Conservation (phyloP, 2,888 invertebrate genomes). For the Notodonta ziczac region DNA sequence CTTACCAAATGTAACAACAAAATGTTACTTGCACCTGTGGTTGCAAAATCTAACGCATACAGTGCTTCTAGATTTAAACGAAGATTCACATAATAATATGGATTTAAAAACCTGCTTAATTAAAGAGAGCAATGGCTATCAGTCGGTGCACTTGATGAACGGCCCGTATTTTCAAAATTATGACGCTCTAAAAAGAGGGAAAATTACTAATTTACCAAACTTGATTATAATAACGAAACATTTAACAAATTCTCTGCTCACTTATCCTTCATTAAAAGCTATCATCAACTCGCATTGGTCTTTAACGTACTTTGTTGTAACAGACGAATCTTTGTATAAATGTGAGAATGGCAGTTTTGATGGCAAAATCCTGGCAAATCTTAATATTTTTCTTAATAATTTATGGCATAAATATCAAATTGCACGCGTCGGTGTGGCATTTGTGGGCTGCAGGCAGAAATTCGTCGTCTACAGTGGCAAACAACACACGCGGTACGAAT, state of each 20-base stretch:
- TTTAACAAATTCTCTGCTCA: slow-evolving; percentile 30
- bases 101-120: slow-evolving; percentile 22
- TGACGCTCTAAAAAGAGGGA: slow-evolving; percentile 4
- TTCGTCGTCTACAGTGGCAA: slow-evolving; percentile 46
- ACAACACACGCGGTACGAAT: slow-evolving; percentile 18
- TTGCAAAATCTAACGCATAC: slow-evolving; percentile 16
- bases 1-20: not conserved
- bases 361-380: slow-evolving; percentile 20
- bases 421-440: slow-evolving; percentile 38
- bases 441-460: slow-evolving; percentile 49
- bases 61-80: slow-evolving; percentile 18
- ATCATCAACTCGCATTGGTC: slow-evolving; percentile 40
- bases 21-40: slow-evolving; percentile 15
- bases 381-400: slow-evolving; percentile 48
- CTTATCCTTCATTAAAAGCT: slow-evolving; percentile 19
- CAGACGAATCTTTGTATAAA: slow-evolving; percentile 30
- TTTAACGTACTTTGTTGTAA: slow-evolving; percentile 44
- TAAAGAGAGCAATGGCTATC: slow-evolving; percentile 8
- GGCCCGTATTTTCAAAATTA: slow-evolving; percentile 1
- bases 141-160: slow-evolving; percentile 15
- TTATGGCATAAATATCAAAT: slow-evolving; percentile 52
- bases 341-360: slow-evolving; percentile 45
- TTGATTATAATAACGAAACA: slow-evolving; percentile 36
- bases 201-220: slow-evolving; percentile 26
- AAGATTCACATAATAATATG: slow-evolving; percentile 3